Base-by-base conservation (phyloP, 2,113 vertebrate genomes). In the Lagopus muta region DNA sequence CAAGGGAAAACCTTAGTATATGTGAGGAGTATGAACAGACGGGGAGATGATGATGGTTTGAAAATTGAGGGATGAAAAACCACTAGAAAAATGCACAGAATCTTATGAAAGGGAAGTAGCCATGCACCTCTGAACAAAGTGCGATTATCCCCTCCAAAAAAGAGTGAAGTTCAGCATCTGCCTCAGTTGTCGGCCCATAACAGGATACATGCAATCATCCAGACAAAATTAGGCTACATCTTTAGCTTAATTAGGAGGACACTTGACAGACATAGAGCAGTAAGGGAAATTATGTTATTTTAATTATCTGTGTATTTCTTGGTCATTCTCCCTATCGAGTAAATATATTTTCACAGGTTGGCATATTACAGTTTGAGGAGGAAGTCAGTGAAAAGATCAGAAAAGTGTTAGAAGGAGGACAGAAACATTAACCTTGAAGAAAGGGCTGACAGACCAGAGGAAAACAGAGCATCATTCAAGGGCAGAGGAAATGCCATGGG, bases 351-450 rank as follows among this genome's bases (percentile, higher is more conserved):
- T 89, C 85, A 62, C 7, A 55, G 76, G 47, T 34, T 92, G 90
- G 86, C 81, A 81, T 70, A 89, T 91, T 88, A 36, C 60, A 83
- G 85, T 64, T 91, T 45, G 82, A 60, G 34, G 72, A 95, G 55
- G 58, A 88, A 95, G 91, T 85, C 75, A 88, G 67, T n/a, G 45
- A 86, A 82, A 89, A 92, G 85, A 88, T 80, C 88, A 94, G 85
- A 86, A 86, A 78, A 96, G 94, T 85, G 81, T 13, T 4, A 79
- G 65, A 76, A 86, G 76, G 61, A 74, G 94, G 89, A 88, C 54
- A 73, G 90, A 72, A 93, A 69, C 82, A 88, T 95, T 82, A 78
- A 96, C 94, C 93, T 95, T 84, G 73, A 88, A 80, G 91, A 92
- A 83, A 81, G 43, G 78, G 72, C 73, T 86, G 28, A 93, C 91